Evolutionary conservation across 2,888 invertebrate genomes (phyloP), one percentile per base, ranked within the genome.

Genomic region (Oligia fasciuncula): DNA sequence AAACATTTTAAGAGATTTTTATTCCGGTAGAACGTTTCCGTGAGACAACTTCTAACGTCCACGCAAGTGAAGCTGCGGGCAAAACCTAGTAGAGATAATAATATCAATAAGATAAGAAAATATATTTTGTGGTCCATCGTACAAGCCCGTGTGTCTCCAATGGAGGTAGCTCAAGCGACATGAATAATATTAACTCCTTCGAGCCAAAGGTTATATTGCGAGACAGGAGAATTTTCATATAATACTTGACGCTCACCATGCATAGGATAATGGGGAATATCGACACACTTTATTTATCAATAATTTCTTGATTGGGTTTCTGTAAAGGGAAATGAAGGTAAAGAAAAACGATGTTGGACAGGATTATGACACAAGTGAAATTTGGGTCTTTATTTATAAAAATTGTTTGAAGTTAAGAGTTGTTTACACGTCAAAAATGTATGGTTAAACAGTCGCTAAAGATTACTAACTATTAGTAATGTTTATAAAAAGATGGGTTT

Each of bases 131-230:
- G 69, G n/a, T 19, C 2, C 14, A 66, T 72, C 4, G 29, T 43
- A 13, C 0, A 62, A 29, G 43, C 4, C n/a, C 8, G 43, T 84
- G 23, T 76, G 63, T 76, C 40, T 65, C 35, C 49, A 62, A 8
- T 68, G 35, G n/a, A 73, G 73, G 80, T 87, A 76, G 85, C 74
- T 80, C 29, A 54, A 72, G 80, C 51, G 80, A 76, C 76, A 65
- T 79, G 87, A 86, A 84, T 83, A 86, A 83, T 85, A 85, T 85
- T 87, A 85, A 85, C 87, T 87, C 80, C 65, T 76, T 87, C 51
- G 29, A 69, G 73, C 8, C 49, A 87, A 84, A 84, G 73, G 80
- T 76, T 84, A 76, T 78, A 66, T 65, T 74, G 65, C 66, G 66
- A 69, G 72, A 74, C 76, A 74, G 4, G 71, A 43, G 67, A 73